A percentile compares a stretch with the other conserved stretches of the same genome.
phyloP scores from a whole-genome alignment of 2,888 invertebrate species.

The Junonia oenone region DNA sequence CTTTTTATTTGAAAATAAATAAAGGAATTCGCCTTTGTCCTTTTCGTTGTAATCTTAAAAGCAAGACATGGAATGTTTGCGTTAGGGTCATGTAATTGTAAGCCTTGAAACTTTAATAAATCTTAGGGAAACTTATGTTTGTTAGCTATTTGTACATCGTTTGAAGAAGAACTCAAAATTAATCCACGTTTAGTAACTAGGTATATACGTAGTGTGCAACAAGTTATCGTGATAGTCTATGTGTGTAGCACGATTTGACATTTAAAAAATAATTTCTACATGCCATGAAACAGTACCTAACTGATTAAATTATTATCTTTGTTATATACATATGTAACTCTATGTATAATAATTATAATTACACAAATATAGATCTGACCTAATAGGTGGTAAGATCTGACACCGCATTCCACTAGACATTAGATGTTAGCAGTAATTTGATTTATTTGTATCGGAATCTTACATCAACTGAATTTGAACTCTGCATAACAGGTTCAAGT shows the following conservation, averaged over 20 bases:
- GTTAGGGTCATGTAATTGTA: constrained; percentile 27
- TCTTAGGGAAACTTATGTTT: constrained; percentile 7
- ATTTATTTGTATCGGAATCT: constrained; percentile 39
- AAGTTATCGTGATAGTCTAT: too few species aligned
- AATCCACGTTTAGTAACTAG: too few species aligned
- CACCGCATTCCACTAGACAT: constrained; percentile 51
- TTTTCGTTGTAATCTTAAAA: constrained; percentile 29
- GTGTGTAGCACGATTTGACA: too few species aligned
- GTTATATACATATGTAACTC: too few species aligned
- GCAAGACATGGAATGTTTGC: constrained; percentile 29
- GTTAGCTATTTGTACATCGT: too few species aligned
- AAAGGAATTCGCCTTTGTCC: constrained; percentile 32
- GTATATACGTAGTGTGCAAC: too few species aligned
- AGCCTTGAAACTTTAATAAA: constrained; percentile 14
- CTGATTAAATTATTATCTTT: too few species aligned
- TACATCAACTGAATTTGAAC: constrained; percentile 28
- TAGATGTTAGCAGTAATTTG: constrained; percentile 46
- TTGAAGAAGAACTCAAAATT: too few species aligned
- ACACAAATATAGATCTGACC: constrained; percentile 43
- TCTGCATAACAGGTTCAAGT: constrained; percentile 23
- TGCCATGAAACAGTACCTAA: too few species aligned
- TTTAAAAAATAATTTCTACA: too few species aligned
- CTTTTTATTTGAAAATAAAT: constrained; percentile 31
- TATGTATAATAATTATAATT: constrained; percentile 35
- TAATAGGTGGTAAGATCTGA: constrained; percentile 43